Percentiles rank a stretch among this genome's conserved stretches.
These are phyloP conservation scores for Protonibea diacanthus DNA, from an alignment of 2,797 vertebrate species.

Conservation along the genomic window DNA sequence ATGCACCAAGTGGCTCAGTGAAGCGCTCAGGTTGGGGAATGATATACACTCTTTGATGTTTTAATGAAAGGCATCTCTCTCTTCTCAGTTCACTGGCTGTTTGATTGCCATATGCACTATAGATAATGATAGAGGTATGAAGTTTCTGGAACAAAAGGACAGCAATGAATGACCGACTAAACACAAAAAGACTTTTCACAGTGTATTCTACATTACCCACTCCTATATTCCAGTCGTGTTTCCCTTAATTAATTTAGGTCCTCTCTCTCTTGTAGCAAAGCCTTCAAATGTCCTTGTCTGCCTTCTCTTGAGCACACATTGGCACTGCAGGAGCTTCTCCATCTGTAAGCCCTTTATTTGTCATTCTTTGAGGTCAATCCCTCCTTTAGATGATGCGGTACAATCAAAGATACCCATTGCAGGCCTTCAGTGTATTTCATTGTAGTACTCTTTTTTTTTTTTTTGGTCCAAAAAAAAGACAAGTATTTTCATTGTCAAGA, in stretches of 20 bases:
- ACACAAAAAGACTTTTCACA: constrained; percentile 9
- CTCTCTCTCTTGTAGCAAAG: background rate
- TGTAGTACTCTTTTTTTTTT: constrained; percentile 11
- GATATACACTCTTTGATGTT: constrained; percentile 78
- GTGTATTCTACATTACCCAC: background rate
- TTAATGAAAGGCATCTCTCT: constrained; percentile 71
- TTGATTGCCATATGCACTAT: constrained; percentile 47
- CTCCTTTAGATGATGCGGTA: constrained; percentile 29
- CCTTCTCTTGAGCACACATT: constrained; percentile 5
- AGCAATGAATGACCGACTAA: constrained; percentile 11
- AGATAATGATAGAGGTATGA: constrained; percentile 60
- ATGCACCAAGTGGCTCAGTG: constrained; percentile 69
- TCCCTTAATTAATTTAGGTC: background rate
- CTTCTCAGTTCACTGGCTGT: constrained; percentile 50
- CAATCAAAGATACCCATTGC: constrained; percentile 3
- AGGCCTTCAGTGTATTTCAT: constrained; percentile 17
- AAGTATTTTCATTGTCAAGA: constrained; percentile 12
- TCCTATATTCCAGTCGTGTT: constrained; percentile 1
- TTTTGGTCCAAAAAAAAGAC: no score
- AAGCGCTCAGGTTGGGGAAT: constrained; percentile 63
- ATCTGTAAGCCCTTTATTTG: constrained; percentile 40
- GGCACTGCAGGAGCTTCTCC: constrained; percentile 19
- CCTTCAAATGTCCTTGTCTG: constrained; percentile 8
- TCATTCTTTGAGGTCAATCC: constrained; percentile 24
- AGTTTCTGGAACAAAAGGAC: constrained; percentile 31